phyloP scores from a whole-genome alignment of 2,888 invertebrate species.

The Ornithoptera alexandrae region DNA sequence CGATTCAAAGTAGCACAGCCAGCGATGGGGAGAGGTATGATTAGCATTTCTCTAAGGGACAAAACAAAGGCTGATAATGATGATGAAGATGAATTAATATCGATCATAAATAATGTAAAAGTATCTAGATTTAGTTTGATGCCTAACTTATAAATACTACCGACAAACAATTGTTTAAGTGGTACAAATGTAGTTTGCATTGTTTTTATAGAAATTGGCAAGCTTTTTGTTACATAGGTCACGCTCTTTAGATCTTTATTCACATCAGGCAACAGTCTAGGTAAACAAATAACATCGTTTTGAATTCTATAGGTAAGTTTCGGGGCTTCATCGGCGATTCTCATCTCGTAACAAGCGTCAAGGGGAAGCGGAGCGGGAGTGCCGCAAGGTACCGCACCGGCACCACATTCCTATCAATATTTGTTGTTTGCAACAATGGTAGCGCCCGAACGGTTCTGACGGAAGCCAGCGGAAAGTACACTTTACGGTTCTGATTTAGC shows the following conservation, averaged over 20 bases:
- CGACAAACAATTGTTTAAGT: too few species aligned
- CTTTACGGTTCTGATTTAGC: constrained; percentile 64
- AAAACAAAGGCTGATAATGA: too few species aligned
- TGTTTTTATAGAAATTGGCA: background rate
- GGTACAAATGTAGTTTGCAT: background rate
- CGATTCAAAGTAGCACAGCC: too few species aligned
- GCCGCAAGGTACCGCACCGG: constrained; percentile 39
- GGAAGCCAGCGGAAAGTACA: constrained; percentile 42
- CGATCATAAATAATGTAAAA: too few species aligned
- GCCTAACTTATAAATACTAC: too few species aligned
- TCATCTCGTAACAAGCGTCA: constrained; percentile 39
- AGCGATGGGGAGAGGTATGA: too few species aligned
- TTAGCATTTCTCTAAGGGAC: too few species aligned
- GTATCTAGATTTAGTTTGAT: too few species aligned
- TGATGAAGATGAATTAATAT: too few species aligned
- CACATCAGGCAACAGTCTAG: background rate
- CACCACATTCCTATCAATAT: constrained; percentile 36
- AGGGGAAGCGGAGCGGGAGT: constrained; percentile 36
- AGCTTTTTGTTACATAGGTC: background rate
- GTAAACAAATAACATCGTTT: background rate
- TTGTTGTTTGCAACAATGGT: constrained; percentile 46
- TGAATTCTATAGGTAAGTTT: constrained; percentile 22
- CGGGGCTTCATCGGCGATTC: constrained; percentile 41
- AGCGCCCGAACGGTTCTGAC: constrained; percentile 47
- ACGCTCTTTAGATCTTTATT: constrained; percentile 9